A percentile compares a stretch with the other conserved stretches of the same genome.
These are phyloP conservation scores for Spea bombifrons DNA, from an alignment of 2,113 vertebrate species.

Conservation along the genomic window DNA sequence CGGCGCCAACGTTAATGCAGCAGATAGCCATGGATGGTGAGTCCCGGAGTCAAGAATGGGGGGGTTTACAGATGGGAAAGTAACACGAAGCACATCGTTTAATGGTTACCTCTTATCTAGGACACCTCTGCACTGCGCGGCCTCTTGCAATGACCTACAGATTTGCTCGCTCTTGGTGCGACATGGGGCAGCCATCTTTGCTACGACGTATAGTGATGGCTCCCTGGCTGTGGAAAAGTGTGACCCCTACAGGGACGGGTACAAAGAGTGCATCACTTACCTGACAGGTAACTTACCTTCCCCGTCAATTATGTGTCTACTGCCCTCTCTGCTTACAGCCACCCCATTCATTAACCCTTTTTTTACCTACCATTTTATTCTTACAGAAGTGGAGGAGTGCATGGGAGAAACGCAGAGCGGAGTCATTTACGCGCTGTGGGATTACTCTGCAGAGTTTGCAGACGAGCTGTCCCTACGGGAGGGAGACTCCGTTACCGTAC, in stretches of 20 bases:
- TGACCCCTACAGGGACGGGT: constrained; percentile 78
- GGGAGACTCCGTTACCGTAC: constrained; percentile 83
- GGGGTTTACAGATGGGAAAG: neutral
- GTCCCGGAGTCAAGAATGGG: neutral
- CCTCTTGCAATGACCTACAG: constrained; percentile 82
- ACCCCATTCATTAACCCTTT: neutral
- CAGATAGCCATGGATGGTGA: constrained; percentile 90
- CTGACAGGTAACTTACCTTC: constrained; percentile 65
- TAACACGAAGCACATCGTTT: neutral
- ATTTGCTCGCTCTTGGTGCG: constrained; percentile 81
- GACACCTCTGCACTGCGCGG: constrained; percentile 85
- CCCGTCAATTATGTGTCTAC: too few species aligned
- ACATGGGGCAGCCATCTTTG: constrained; percentile 80
- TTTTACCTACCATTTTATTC: neutral
- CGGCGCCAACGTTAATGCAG: constrained; percentile 82
- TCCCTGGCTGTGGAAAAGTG: constrained; percentile 83
- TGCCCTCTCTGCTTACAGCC: neutral
- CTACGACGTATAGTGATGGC: constrained; percentile 78
- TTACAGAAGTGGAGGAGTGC: constrained; percentile 75
- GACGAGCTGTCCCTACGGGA: constrained; percentile 86
- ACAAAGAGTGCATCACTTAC: constrained; percentile 76
- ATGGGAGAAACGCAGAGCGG: constrained; percentile 83
- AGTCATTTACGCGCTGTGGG: constrained; percentile 83
- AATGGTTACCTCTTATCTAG: constrained; percentile 55
- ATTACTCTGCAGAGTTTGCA: constrained; percentile 73